These are phyloP conservation scores for Hetaerina americana DNA, from an alignment of 1,140 invertebrate genomes.

Conservation along the genomic window DNA sequence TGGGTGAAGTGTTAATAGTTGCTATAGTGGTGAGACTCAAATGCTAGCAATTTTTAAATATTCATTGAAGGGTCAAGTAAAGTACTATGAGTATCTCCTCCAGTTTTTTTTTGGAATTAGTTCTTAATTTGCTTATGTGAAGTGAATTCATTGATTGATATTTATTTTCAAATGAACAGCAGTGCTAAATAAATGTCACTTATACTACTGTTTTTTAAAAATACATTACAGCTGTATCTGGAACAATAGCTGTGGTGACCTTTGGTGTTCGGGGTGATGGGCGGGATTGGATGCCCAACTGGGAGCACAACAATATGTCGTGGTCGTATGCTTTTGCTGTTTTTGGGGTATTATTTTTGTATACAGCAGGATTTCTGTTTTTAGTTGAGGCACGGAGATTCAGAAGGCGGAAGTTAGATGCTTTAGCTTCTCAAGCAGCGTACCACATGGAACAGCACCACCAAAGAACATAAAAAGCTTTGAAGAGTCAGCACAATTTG, in stretches of 20 bases:
- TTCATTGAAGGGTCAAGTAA: too few relatives aligned
- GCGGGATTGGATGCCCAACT: conserved; percentile 91
- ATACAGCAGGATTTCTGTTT: conserved; percentile 59
- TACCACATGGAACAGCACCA: conserved; percentile 12
- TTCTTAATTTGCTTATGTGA: too few relatives aligned
- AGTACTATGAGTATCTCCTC: too few relatives aligned
- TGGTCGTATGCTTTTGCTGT: conserved; percentile 86
- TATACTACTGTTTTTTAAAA: conserved; percentile 2
- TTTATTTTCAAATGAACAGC: too few relatives aligned
- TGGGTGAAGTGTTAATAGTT: too few relatives aligned
- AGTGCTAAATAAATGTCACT: conserved; percentile 8
- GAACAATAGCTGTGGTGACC: conserved; percentile 54
- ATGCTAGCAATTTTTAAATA: too few relatives aligned
- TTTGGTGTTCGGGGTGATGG: conserved; percentile 84
- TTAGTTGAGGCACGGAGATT: conserved; percentile 63
- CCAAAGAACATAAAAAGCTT: background rate
- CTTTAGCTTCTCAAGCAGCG: conserved; percentile 2
- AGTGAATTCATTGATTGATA: too few relatives aligned
- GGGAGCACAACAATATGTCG: conserved; percentile 89
- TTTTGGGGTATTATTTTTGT: conserved; percentile 55
- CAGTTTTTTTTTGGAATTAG: too few relatives aligned
- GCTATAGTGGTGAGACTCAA: too few relatives aligned
- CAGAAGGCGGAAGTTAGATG: background rate
- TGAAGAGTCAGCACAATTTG: too few relatives aligned
- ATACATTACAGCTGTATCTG: conserved; percentile 45